A percentile compares a stretch with the other conserved stretches of the same genome.
phyloP scores from a whole-genome alignment of 2,888 invertebrate species.

The Hesperia comma region DNA sequence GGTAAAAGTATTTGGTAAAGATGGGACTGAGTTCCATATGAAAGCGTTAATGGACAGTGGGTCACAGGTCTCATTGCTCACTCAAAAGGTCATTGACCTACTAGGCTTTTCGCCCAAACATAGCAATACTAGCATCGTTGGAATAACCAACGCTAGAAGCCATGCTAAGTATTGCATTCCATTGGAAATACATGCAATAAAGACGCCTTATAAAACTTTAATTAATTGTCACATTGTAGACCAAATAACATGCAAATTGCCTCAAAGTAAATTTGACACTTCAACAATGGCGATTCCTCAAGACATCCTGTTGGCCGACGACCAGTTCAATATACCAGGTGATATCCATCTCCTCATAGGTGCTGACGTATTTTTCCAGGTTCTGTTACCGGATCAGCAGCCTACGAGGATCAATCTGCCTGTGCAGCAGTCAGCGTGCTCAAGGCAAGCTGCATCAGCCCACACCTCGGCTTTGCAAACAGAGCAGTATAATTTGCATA shows the following conservation, averaged over 20 bases:
- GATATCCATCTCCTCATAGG: constrained; percentile 39
- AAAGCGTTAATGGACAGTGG: constrained; percentile 39
- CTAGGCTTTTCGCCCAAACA: constrained; percentile 21
- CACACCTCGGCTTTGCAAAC: constrained; percentile 2
- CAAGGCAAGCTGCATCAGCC: constrained; percentile 1
- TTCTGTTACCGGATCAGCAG: constrained; percentile 34
- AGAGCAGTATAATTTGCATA: not conserved
- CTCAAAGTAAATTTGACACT: constrained; percentile 37
- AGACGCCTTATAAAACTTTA: constrained; percentile 15
- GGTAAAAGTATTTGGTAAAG: constrained; percentile 31
- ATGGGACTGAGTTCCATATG: constrained; percentile 33
- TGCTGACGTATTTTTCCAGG: constrained; percentile 42
- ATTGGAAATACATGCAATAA: constrained; percentile 36
- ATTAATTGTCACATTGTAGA: constrained; percentile 39
- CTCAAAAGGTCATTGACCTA: constrained; percentile 19
- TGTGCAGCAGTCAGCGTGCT: not conserved
- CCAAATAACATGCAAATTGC: constrained; percentile 40
- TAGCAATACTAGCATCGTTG: constrained; percentile 18
- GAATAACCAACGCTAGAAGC: constrained; percentile 27
- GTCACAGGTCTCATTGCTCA: constrained; percentile 35
- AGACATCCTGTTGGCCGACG: constrained; percentile 36
- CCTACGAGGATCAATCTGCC: not conserved
- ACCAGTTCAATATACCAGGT: constrained; percentile 31
- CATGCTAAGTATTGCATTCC: constrained; percentile 29
- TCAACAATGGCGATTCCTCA: constrained; percentile 30